Conservation (phyloP, 2,888 invertebrate genomes). For the Plemyria rubiginata region DNA sequence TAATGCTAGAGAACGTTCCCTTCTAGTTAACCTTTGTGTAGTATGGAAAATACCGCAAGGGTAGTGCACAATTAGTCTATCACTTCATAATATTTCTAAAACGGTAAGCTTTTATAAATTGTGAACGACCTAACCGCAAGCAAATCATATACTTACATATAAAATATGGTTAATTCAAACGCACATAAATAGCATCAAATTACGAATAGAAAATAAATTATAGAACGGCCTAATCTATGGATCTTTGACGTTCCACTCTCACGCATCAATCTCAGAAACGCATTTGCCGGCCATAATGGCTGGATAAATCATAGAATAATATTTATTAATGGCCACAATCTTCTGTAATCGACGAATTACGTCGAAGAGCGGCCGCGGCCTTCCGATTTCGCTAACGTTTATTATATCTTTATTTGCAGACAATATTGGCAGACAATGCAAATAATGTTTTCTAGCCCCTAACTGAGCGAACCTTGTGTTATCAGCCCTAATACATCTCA, state of each 20-base stretch:
- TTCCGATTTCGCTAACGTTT: constrained; percentile 6
- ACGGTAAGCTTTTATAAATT: too few relatives aligned
- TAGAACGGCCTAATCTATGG: constrained; percentile 24
- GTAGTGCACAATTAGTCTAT: too few relatives aligned
- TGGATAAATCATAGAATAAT: constrained; percentile 40
- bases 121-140: too few relatives aligned
- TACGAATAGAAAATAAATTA: constrained; percentile 26
- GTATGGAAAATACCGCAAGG: too few relatives aligned
- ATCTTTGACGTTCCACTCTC: constrained; percentile 23
- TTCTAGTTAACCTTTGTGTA: too few relatives aligned
- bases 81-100: too few relatives aligned
- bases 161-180: constrained; percentile 5
- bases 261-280: constrained; percentile 39
- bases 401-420: neutral
- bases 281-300: constrained; percentile 37
- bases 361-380: constrained; percentile 27
- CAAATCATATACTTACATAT: too few relatives aligned
- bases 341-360: constrained; percentile 35
- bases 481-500: too few relatives aligned
- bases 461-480: too few relatives aligned
- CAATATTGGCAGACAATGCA: too few relatives aligned
- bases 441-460: too few relatives aligned
- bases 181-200: constrained; percentile 22
- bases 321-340: constrained; percentile 37
- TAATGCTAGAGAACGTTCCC: too few relatives aligned